Base-by-base conservation (phyloP, 2,797 vertebrate genomes). In the Sebastes reedi region DNA sequence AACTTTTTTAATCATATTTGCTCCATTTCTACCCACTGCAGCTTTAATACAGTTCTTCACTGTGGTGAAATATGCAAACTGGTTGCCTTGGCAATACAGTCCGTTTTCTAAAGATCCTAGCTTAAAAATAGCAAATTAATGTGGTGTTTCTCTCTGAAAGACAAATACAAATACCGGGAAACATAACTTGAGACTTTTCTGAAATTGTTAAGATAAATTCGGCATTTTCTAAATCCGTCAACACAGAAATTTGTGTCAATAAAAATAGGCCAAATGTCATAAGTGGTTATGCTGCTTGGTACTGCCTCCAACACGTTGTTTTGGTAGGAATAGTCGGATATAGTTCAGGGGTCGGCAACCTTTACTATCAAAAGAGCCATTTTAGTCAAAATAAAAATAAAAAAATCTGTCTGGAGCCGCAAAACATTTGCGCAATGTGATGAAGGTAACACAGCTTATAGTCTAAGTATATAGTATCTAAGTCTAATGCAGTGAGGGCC, bases 351-450 rank as follows among this genome's bases (percentile, higher is more conserved):
- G 36, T 39, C 13, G 13, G 36, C 13, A 39, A 39, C 36, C 36
- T 39, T 39, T 39, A 39, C 36, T 39, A 39, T 39, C 36, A 39
- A 39, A 39, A 39, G 2, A 39, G 36, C 5, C 36, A 39, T 39
- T 39, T 39, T 1, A 1, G 5, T 13, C 12, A 13, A 36, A 6
- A 3, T 13, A 0, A 13, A 39, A 39, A 39, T 0, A 5, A 5
- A 39, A 13, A 39, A 13, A 14, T 39, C 36, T 1, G 36, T 13
- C 36, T 39, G 12, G 12, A 39, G 36, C 36, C 0, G 12, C 36
- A 39, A 39, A 39, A 39, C 12, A 14, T 39, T 39, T 39, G 36
- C 6, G 5, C 12, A 14, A 6, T 6, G 36, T 6, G 36, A 39
- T 39, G 36, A 39, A 39, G 12, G 36, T 13, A 0, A 14, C 36